These are phyloP conservation scores for Anarrhichthys ocellatus DNA, from an alignment of 2,113 vertebrate species.

Conservation along the genomic window DNA sequence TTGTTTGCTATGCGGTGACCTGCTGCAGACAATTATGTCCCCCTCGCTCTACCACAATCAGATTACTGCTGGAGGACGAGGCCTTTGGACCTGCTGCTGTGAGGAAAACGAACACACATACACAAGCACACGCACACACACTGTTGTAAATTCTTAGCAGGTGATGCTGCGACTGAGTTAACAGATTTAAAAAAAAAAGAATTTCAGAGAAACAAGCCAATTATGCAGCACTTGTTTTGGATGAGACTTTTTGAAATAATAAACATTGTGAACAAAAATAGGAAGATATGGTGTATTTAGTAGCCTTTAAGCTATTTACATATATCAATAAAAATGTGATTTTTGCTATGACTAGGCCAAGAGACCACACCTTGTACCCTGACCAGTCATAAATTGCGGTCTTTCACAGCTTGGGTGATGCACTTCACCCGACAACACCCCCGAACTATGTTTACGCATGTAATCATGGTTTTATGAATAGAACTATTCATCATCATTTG, in stretches of 20 bases:
- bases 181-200: not conserved
- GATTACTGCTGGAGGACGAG: conserved; percentile 74
- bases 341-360: not conserved
- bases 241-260: not conserved
- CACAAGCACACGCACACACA: not conserved
- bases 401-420: no score
- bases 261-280: not conserved
- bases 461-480: not conserved
- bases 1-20: conserved; percentile 64
- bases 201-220: no score
- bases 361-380: not conserved
- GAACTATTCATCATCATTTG: not conserved
- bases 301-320: not conserved
- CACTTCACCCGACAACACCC: no score
- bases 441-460: not conserved
- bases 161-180: not conserved
- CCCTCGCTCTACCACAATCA: conserved; percentile 69
- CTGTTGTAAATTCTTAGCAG: not conserved
- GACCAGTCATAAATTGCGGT: no score
- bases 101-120: conserved; percentile 21
- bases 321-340: not conserved
- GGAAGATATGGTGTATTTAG: not conserved
- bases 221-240: not conserved
- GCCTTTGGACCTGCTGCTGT: conserved; percentile 53
- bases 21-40: conserved; percentile 69